These are phyloP conservation scores for Poeciliopsis occidentalis DNA, from an alignment of 2,113 vertebrate genomes.

Conservation along the genomic window DNA sequence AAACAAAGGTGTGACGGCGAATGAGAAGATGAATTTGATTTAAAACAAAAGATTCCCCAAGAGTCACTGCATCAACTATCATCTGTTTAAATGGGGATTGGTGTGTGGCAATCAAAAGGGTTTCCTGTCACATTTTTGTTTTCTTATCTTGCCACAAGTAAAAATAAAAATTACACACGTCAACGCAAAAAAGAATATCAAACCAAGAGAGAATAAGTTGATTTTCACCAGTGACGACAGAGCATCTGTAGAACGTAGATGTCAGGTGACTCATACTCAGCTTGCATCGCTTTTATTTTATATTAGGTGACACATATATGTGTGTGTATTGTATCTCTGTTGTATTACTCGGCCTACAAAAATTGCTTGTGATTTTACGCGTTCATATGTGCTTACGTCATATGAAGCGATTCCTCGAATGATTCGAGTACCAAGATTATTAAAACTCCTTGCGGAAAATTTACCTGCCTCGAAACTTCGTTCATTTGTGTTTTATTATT, in stretches of 20 bases:
- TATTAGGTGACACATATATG: neutral
- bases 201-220: neutral
- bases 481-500: too few species aligned
- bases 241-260: neutral
- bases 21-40: conserved; percentile 29
- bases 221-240: neutral
- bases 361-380: neutral
- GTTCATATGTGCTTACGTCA: too few species aligned
- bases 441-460: too few species aligned
- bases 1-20: conserved; percentile 18
- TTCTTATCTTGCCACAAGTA: neutral
- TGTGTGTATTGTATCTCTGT: neutral
- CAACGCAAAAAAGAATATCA: neutral
- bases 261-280: neutral
- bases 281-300: neutral
- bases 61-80: conserved; percentile 23
- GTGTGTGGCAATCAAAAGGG: conserved; percentile 29
- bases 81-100: conserved; percentile 7
- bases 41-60: conserved; percentile 20
- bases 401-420: too few species aligned
- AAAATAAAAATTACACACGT: neutral
- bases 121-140: neutral
- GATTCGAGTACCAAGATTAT: too few species aligned
- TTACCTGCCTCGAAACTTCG: too few species aligned
- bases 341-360: neutral